Percentiles rank a stretch among this genome's conserved stretches.
Evolutionary conservation across 1,140 invertebrate species (phyloP).

Genomic region (Nautilus pompilius): DNA sequence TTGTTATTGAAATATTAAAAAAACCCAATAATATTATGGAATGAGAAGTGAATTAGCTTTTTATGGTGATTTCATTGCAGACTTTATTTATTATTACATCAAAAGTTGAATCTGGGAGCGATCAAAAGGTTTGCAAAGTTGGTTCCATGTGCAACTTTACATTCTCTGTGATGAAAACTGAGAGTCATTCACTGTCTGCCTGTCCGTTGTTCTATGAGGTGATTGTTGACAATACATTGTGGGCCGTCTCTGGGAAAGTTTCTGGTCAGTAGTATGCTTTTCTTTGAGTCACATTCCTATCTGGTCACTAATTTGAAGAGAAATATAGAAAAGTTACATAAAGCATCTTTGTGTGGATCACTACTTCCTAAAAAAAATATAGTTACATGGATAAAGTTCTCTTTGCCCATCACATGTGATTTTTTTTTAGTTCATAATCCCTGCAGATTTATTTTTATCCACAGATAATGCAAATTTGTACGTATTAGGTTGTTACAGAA

Average conservation of each 20-base stretch:
- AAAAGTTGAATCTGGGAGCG: constrained; percentile 75
- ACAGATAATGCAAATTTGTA: too few relatives aligned
- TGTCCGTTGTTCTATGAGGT: constrained; percentile 87
- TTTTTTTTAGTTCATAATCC: too few relatives aligned
- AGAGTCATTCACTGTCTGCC: constrained; percentile 39
- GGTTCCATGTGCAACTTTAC: constrained; percentile 83
- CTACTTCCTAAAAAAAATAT: too few relatives aligned
- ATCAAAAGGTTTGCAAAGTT: constrained; percentile 81
- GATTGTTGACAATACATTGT: constrained; percentile 82
- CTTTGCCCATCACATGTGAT: too few relatives aligned
- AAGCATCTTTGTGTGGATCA: too few relatives aligned
- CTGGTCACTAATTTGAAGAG: too few relatives aligned
- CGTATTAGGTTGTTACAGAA: too few relatives aligned
- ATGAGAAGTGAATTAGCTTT: neutral
- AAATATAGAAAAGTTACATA: too few relatives aligned
- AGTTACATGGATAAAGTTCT: too few relatives aligned
- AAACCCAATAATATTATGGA: neutral
- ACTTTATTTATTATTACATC: constrained; percentile 82
- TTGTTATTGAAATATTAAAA: too few relatives aligned
- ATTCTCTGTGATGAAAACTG: constrained; percentile 65
- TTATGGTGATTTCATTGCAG: constrained; percentile 53
- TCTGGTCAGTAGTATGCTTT: constrained; percentile 62
- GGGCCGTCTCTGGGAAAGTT: constrained; percentile 86
- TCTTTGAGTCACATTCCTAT: too few relatives aligned
- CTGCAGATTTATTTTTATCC: too few relatives aligned